Conservation (phyloP, 2,888 invertebrate species). For the Hypsopygia costalis region DNA sequence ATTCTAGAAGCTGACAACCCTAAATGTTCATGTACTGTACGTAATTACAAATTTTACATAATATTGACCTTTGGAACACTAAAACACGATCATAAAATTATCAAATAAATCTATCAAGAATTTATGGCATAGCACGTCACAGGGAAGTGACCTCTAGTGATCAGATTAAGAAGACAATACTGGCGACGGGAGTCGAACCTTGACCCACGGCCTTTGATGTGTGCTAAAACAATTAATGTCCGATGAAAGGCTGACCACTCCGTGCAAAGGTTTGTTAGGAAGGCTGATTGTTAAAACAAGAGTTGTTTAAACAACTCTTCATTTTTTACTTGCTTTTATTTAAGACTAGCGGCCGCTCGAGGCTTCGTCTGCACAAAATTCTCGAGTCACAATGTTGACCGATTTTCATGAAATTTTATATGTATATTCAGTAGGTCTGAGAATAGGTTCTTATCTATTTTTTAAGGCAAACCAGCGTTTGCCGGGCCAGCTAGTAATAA, state of each 20-base stretch:
- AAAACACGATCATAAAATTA: not conserved
- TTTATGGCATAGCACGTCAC: conserved; percentile 7
- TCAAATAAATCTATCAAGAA: not conserved
- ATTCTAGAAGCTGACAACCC: too few species aligned
- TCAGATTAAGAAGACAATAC: conserved; percentile 36
- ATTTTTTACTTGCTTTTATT: too few species aligned
- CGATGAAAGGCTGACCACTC: conserved; percentile 39
- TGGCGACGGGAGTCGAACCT: conserved; percentile 24
- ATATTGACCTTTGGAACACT: not conserved
- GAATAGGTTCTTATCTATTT: too few species aligned
- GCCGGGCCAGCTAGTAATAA: too few species aligned
- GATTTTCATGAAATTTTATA: too few species aligned
- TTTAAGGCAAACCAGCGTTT: too few species aligned
- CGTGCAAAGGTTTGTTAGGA: not conserved
- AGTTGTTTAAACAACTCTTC: too few species aligned
- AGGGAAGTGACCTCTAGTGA: conserved; percentile 24
- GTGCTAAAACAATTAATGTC: conserved; percentile 33
- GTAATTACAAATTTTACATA: not conserved
- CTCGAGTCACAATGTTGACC: too few species aligned
- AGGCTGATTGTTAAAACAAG: not conserved
- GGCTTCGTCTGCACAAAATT: too few species aligned
- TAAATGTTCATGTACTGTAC: too few species aligned
- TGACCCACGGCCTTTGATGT: conserved; percentile 38
- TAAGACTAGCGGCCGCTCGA: too few species aligned
- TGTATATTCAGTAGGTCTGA: too few species aligned